These are phyloP conservation scores for Otus sunia DNA, from an alignment of 2,113 vertebrate species.

Conservation along the genomic window DNA sequence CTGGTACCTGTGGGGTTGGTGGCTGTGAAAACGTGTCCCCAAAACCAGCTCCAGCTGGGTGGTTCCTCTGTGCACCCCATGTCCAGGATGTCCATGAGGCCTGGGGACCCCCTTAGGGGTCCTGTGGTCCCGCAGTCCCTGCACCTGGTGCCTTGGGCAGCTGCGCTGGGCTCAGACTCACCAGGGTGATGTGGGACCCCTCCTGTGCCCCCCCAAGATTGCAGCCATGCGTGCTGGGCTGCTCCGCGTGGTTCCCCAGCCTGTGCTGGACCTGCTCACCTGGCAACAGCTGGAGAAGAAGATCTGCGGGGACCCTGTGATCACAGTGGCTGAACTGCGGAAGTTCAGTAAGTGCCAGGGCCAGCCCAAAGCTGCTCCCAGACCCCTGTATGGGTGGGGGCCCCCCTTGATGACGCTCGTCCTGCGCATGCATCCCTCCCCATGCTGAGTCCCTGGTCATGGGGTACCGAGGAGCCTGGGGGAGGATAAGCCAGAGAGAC, in stretches of 20 bases:
- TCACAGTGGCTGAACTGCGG: conserved; percentile 86
- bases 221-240: conserved; percentile 89
- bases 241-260: conserved; percentile 91
- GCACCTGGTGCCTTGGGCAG: not conserved
- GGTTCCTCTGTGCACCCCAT: not conserved
- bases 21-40: fast-evolving
- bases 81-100: not conserved
- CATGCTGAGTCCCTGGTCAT: not conserved
- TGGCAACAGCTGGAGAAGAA: conserved; percentile 96
- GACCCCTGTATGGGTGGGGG: fast-evolving
- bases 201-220: conserved; percentile 71
- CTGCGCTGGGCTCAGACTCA: not conserved
- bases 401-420: not conserved
- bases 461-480: not conserved
- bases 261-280: conserved; percentile 91
- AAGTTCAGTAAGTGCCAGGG: conserved; percentile 75
- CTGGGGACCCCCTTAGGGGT: not conserved
- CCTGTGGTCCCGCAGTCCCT: not conserved
- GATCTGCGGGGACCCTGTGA: conserved; percentile 90
- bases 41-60: not conserved
- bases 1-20: not conserved
- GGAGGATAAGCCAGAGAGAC: not conserved
- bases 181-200: fast-evolving
- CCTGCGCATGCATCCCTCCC: not conserved
- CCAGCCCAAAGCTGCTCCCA: not conserved